phyloP scores from a whole-genome alignment of 2,113 vertebrate species.

The Zapus hudsonius region DNA sequence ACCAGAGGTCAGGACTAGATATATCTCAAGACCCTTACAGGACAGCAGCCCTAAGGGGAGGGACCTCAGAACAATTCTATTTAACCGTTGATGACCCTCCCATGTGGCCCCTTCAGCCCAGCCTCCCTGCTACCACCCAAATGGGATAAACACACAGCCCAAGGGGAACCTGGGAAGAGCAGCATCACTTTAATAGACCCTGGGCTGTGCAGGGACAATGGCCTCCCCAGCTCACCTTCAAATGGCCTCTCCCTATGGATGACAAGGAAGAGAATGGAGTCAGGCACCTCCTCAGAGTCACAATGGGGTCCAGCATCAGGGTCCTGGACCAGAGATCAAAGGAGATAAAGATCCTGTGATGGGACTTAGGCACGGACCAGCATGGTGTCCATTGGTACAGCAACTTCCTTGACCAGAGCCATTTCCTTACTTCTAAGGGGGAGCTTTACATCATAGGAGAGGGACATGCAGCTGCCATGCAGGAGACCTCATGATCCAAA shows the following conservation, averaged over 20 bases:
- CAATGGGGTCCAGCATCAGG: not conserved
- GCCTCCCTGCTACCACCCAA: not conserved
- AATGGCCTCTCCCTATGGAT: not conserved
- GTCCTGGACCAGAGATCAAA: not conserved
- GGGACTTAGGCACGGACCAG: not conserved
- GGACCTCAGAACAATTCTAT: accelerated
- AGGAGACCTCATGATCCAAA: not conserved
- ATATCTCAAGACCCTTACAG: not conserved
- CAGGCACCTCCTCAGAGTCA: not conserved
- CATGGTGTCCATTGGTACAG: not conserved
- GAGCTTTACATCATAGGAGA: not conserved
- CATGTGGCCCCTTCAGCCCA: not conserved
- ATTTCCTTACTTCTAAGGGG: not conserved
- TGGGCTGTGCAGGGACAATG: not conserved
- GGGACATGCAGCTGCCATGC: too few relatives aligned
- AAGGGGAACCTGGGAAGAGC: not conserved
- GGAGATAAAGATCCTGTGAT: not conserved
- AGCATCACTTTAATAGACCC: not conserved
- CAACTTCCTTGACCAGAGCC: not conserved
- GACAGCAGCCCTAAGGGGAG: not conserved
- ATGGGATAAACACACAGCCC: not conserved
- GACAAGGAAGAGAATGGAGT: not conserved
- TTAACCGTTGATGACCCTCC: not conserved
- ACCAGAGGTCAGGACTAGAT: too few relatives aligned
- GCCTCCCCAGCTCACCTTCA: not conserved